Base-by-base conservation (phyloP, 2,797 vertebrate species). In the Pipistrellus kuhlii region DNA sequence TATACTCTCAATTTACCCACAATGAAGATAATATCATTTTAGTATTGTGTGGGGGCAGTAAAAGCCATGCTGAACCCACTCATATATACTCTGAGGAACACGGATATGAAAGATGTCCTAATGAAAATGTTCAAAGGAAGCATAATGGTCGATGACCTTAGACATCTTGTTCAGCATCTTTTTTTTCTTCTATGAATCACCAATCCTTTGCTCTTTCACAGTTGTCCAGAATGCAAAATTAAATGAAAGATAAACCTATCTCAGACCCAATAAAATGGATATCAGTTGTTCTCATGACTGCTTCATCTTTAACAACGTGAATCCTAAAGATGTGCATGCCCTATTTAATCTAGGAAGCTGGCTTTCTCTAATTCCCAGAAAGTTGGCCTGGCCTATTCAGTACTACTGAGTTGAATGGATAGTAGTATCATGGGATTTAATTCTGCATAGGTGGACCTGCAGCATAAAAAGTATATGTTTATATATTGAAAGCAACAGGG, bases 41-140 rank as follows among this genome's bases (percentile, higher is more conserved):
- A 66, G 14, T 90, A 30, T 85, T 96, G 7, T 90, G 80, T 62
- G 30, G 25, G 14, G 4, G 69, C 57, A 30, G 51, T 91, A 84
- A 88, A 35, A 32, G 14, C 72, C 57, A 59, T 59, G 57, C 25
- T 59, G 57, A 59, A 59, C 25, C 25, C 12, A 27, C 1, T 59
- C 57, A 59, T 94, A 89, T 95, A 93, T 10, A 94, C 71, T 69
- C 57, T 94, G 53, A 96, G 93, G 32, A 97, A 96, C 38, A 95
- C 94, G 17, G 89, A 94, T 85, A 68, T 93, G 27, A 86, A 91
- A 91, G 25, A 78, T 41, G 12, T 15, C 64, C 25, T 86, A 82
- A 72, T 18, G 18, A 85, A 85, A 23, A 30, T n/a, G 20, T 6
- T 77, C 53, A 92, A 86, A 78, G 15, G n/a, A 84, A 92, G 9